Evolutionary conservation across 2,888 invertebrate genomes (phyloP), one percentile per base, ranked within the genome.

Genomic region (Oscheius sp.): DNA sequence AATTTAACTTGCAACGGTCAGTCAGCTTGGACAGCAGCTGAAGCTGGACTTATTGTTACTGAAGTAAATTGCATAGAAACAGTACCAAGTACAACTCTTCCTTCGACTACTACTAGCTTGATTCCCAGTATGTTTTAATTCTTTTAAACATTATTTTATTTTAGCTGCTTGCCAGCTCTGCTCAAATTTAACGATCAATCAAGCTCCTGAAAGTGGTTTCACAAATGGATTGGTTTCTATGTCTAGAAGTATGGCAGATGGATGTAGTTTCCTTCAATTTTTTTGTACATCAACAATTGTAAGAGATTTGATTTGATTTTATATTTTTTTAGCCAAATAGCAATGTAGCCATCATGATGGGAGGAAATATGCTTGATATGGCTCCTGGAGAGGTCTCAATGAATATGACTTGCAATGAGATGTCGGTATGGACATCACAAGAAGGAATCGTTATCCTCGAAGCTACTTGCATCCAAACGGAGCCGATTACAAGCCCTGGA

Each of bases 1-100:
- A 75, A 71, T 12, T 48, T 79, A n/a, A 74, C 76, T 0, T 79
- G 79, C 46, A 74, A 73, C 23, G 71, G 73, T 1, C 65, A 64
- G 50, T 68, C 72, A 1, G 64, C 66, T 34, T 79, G 79, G 79
- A 69, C 71, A 6, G 71, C 70, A 5, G n/a, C n/a, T n/a, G 27
- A 70, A 27, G 50, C 46, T n/a, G 69, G 72, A 33, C 61, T 61
- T 6, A 53, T 71, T 1, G 61, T 78, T 5, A 61, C 57, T 17
- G 55, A 71, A 6, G 48, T 73, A 20, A 63, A 66, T 17, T 77
- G 74, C 53, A 71, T 68, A 37, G 12, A 57, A 25, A 34, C 25
- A 15, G 23, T 46, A 3, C 12, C 8, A 20, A 25, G 17, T 4
- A 39, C n/a, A n/a, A n/a, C n/a, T n/a, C n/a, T n/a, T n/a, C n/a